Percentiles rank a stretch among this genome's conserved stretches.
Evolutionary conservation across 2,797 vertebrate species (phyloP).

Genomic region (Etheostoma perlongum): DNA sequence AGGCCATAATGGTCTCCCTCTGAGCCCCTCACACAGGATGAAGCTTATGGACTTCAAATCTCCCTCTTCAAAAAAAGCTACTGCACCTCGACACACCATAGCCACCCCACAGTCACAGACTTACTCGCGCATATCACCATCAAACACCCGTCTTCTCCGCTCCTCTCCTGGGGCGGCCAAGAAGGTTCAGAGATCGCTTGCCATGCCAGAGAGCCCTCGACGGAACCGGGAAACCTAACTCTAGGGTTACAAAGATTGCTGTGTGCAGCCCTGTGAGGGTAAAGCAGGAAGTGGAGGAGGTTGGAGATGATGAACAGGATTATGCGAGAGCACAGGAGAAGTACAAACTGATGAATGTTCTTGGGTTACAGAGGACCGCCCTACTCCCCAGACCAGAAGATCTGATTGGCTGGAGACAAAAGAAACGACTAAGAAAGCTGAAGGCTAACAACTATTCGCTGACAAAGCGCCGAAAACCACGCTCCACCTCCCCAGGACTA

Average conservation of each 20-base stretch:
- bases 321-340: conserved; percentile 86
- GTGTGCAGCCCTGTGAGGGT: conserved; percentile 77
- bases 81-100: conserved; percentile 52
- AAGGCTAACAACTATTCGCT: conserved; percentile 88
- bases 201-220: conserved; percentile 72
- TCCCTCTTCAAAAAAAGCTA: conserved; percentile 81
- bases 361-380: conserved; percentile 87
- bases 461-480: conserved; percentile 82
- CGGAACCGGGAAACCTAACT: conserved; percentile 54
- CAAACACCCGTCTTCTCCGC: conserved; percentile 81
- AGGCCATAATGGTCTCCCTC: conserved; percentile 72
- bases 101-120: conserved; percentile 57
- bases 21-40: conserved; percentile 85
- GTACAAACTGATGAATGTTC: conserved; percentile 86
- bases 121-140: conserved; percentile 66
- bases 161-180: conserved; percentile 83
- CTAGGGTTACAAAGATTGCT: conserved; percentile 35
- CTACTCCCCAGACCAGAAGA: conserved; percentile 85
- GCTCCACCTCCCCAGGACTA: conserved; percentile 54
- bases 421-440: conserved; percentile 86
- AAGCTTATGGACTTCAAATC: conserved; percentile 90
- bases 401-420: conserved; percentile 87
- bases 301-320: conserved; percentile 84
- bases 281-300: conserved; percentile 81
- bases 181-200: conserved; percentile 77